These are phyloP conservation scores for Drosophila ohnishii DNA, from an alignment of 1,140 invertebrate species.

Conservation along the genomic window DNA sequence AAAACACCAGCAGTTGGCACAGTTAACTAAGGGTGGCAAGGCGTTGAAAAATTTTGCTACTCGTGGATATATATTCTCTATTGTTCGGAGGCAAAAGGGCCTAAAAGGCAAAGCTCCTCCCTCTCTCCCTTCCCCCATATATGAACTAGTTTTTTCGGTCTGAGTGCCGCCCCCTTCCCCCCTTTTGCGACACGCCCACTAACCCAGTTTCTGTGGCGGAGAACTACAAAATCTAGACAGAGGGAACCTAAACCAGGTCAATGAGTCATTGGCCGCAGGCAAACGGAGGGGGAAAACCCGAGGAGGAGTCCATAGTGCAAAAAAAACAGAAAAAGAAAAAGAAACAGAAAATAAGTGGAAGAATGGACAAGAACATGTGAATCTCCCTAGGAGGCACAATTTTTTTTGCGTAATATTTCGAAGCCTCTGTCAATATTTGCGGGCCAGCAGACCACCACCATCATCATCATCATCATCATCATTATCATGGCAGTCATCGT, in stretches of 20 bases:
- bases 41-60: conserved; percentile 11
- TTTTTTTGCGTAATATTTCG: conserved; percentile 76
- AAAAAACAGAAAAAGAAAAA: conserved; percentile 2
- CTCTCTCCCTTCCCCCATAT: background rate
- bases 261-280: conserved; percentile 72
- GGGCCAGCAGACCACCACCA: conserved; percentile 45
- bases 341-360: conserved; percentile 13
- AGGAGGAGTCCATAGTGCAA: conserved; percentile 3
- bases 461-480: conserved; percentile 6
- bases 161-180: conserved; percentile 26
- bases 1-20: conserved; percentile 30
- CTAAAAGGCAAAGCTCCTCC: conserved; percentile 5
- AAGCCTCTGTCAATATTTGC: conserved; percentile 81
- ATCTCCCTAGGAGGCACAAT: conserved; percentile 32
- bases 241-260: conserved; percentile 63
- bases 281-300: background rate
- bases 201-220: conserved; percentile 61
- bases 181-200: conserved; percentile 43
- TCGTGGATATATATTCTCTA: conserved; percentile 28
- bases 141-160: conserved; percentile 70
- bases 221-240: conserved; percentile 31
- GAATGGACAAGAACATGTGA: conserved; percentile 29
- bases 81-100: conserved; percentile 32
- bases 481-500: conserved; percentile 20
- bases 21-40: conserved; percentile 17